Evolutionary conservation across 1,140 invertebrate genomes (phyloP), one percentile per base, ranked within the genome.

Genomic region (Colletes latitarsis): DNA sequence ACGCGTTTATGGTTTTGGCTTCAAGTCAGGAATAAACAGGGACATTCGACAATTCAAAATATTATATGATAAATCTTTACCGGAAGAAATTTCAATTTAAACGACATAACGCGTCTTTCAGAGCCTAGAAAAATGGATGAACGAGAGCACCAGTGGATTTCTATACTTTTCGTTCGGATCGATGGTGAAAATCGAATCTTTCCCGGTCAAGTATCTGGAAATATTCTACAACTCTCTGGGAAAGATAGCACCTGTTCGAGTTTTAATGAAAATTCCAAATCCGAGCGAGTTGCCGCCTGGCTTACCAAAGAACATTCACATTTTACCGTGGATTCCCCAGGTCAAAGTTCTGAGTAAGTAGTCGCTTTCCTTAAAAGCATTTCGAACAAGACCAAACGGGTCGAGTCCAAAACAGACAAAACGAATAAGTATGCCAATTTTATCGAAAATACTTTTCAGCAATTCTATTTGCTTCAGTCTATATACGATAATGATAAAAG

Each of bases 101-200:
- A 49, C 8, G 10, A 49, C 10, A 49, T 49, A 10, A 8, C 8
- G 3, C 49, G 9, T 49, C 79, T 88, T 88, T 81, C 91, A 93
- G 92, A 96, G 95, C 94, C 95, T 97, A 12, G 94, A 95, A 81
- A 94, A 95, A 63, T 95, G 96, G 90, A 90, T 96, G 58, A 95
- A 96, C 74, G 95, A 95, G 77, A 95, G 96, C 43, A 93, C 94
- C 81, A 90, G 96, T 76, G 96, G 96, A 2, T 95, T 96, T 1
- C 93, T 97, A 46, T 96, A 96, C 80, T 96, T 97, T 79, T 96
- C 95, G 82, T 94, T 97, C 87, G 96, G 96, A 10, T 96, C 96
- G 4, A 94, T 95, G 90, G 90, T 96, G 30, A 94, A 94, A 77
- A 94, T 95, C 70, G 94, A 95, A n/a, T 93, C 94, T 0, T 93